phyloP scores from a whole-genome alignment of 2,113 vertebrate genomes.

The Numida meleagris region DNA sequence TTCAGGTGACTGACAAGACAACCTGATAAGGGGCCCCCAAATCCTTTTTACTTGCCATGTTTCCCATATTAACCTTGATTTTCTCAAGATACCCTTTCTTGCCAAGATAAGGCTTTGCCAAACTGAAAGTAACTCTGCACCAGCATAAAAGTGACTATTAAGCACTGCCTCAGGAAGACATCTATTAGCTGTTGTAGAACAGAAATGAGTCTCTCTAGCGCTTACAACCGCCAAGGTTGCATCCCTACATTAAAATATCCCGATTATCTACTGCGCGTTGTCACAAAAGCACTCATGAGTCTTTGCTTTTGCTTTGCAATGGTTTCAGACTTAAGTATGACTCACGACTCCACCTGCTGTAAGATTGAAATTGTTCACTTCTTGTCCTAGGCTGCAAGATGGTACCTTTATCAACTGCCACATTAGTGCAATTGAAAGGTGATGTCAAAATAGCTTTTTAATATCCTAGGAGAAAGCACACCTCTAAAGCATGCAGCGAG shows the following conservation, averaged over 20 bases:
- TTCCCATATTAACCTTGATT: fast-evolving
- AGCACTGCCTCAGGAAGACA: neutral
- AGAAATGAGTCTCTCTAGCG: too few species aligned
- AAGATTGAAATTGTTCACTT: neutral
- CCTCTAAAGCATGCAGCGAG: neutral
- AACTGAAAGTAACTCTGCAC: neutral
- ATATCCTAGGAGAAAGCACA: fast-evolving
- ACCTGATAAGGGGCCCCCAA: fast-evolving
- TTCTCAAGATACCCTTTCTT: neutral
- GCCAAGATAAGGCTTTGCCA: neutral
- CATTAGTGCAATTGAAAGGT: neutral
- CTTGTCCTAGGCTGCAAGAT: neutral
- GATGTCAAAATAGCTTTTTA: neutral
- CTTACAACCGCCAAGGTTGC: neutral
- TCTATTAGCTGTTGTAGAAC: fast-evolving
- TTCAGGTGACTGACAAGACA: neutral
- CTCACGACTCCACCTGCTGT: slow-evolving; percentile 50
- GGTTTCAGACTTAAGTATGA: neutral
- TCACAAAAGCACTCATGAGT: neutral
- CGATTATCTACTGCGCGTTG: neutral
- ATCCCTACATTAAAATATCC: neutral
- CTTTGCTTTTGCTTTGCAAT: neutral
- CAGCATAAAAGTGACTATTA: too few species aligned
- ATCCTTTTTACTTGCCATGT: neutral
- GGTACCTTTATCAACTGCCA: neutral